Evolutionary conservation across 1,140 invertebrate species (phyloP), one percentile per base, ranked within the genome.

Genomic region (Drosophila sechellia): DNA sequence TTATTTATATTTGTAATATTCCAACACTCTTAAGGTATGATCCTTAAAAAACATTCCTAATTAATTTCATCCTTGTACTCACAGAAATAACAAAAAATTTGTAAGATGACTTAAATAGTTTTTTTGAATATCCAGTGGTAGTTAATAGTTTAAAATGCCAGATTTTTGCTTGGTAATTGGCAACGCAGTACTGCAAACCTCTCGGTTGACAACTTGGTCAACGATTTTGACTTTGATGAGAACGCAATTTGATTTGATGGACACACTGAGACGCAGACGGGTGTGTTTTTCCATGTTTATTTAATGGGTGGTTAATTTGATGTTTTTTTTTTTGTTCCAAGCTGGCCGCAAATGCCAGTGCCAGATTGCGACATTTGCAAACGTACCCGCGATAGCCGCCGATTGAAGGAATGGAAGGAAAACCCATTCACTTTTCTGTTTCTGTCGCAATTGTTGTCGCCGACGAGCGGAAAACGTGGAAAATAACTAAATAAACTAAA

Each of bases 331-430:
- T 55, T 73, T 20, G 17, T 17, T 1, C 42, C 22, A 35, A 48
- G 37, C 37, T 74, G 49, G 43, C 52, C 54, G 56, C 63, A 31
- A 80, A 69, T 58, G 73, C 63, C 75, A 79, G 59, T 79, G 77
- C 60, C 76, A 75, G 61, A 87, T 86, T 86, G 83, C 81, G 81
- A 86, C 81, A 86, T 81, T 87, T 87, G 83, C 83, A 71, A 78
- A 66, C 74, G 64, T 71, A 83, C 56, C 59, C 59, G 65, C 66
- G 72, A 61, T 83, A 76, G 65, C 63, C 73, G 65, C 63, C 73
- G 79, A 66, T 77, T 71, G 53, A 43, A 69, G 70, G 55, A 55
- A 59, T 68, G 66, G 66, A 57, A 45, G 60, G 65, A 68, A 77
- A 66, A 75, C 70, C 80, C 81, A 86, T 86, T 86, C 81, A 86